Conservation (phyloP, 1,140 invertebrate genomes). For the Pinna nobilis region DNA sequence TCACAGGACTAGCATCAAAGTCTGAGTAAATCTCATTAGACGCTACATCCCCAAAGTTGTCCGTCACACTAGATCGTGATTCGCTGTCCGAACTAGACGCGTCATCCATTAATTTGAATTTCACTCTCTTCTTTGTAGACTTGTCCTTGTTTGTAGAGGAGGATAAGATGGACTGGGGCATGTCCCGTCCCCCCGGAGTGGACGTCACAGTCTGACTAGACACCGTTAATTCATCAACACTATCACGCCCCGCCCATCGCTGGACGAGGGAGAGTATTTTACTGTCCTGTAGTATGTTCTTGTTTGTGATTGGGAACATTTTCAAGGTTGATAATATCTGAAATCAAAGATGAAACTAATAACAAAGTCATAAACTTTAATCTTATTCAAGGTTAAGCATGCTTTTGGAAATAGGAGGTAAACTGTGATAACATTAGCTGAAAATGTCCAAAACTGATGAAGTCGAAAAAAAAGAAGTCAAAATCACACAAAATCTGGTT, state of each 20-base stretch:
- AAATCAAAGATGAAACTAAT: conserved; percentile 53
- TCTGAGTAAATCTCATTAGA: conserved; percentile 28
- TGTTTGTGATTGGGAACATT: conserved; percentile 92
- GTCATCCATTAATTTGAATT: conserved; percentile 67
- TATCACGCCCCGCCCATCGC: conserved; percentile 70
- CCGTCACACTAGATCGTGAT: conserved; percentile 51
- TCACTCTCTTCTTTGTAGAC: conserved; percentile 61
- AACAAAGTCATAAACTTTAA: too few species aligned
- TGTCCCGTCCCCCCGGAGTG: conserved; percentile 14
- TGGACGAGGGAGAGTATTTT: conserved; percentile 87
- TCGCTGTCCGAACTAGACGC: conserved; percentile 63
- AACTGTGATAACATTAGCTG: too few species aligned
- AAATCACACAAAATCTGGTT: not conserved
- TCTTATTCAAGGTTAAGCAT: too few species aligned
- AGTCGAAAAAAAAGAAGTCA: too few species aligned
- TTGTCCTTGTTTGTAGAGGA: conserved; percentile 47
- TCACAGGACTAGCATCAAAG: conserved; percentile 1
- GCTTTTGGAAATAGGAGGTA: too few species aligned
- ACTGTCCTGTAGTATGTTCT: conserved; percentile 93
- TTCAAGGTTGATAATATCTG: conserved; percentile 87
- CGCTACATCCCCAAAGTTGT: conserved; percentile 37
- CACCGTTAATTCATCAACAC: conserved; percentile 40
- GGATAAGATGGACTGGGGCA: conserved; percentile 29
- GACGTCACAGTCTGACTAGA: conserved; percentile 27
- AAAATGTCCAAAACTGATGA: too few species aligned